Conservation (phyloP, 2,888 invertebrate species). For the Idaea straminata region DNA sequence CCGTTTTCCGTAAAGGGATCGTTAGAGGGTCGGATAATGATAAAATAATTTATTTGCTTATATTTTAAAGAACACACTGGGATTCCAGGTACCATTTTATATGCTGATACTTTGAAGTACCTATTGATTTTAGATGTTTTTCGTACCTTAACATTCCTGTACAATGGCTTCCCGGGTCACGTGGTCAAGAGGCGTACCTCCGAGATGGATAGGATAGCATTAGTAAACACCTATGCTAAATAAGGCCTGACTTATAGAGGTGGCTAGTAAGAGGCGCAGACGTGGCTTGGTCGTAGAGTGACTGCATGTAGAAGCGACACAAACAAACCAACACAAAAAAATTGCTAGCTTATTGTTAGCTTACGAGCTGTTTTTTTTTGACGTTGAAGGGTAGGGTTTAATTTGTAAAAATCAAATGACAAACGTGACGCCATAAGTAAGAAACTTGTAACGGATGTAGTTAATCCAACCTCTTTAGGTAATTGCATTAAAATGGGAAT, state of each 20-base stretch:
- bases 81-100: background rate
- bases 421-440: too few relatives aligned
- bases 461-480: too few relatives aligned
- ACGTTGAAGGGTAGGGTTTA: background rate
- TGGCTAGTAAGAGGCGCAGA: background rate
- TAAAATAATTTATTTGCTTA: too few relatives aligned
- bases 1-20: too few relatives aligned
- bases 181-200: conserved; percentile 38
- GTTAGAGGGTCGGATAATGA: too few relatives aligned
- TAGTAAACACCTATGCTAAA: background rate
- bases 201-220: conserved; percentile 32
- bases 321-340: background rate
- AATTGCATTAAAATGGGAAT: too few relatives aligned
- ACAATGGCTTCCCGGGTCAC: conserved; percentile 39
- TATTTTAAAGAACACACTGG: too few relatives aligned
- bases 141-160: background rate
- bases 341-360: background rate
- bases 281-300: background rate
- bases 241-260: background rate
- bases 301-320: background rate
- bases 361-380: too few relatives aligned
- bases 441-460: too few relatives aligned
- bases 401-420: background rate
- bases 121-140: conserved; percentile 1
- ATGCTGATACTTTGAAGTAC: background rate